Evolutionary conservation across 2,113 vertebrate genomes (phyloP).

Genomic region (Notechis scutatus): DNA sequence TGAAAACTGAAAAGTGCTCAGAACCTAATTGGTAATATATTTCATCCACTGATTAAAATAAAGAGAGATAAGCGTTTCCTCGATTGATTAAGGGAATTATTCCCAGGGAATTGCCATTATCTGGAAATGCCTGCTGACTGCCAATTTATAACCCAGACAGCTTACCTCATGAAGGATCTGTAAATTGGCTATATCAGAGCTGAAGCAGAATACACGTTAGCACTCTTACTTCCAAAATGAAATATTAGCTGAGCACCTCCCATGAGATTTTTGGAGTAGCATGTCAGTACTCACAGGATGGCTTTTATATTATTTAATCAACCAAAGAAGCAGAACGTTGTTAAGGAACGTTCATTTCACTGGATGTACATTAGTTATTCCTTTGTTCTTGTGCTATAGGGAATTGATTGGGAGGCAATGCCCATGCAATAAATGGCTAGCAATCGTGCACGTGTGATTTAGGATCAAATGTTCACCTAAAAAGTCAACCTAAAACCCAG

Average conservation of each 20-base stretch:
- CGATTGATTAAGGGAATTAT: not conserved
- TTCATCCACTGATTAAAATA: not conserved
- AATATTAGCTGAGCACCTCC: not conserved
- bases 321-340: not conserved
- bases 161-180: not conserved
- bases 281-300: not conserved
- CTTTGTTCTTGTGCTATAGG: not conserved
- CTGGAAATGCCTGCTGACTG: not conserved
- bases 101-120: not conserved
- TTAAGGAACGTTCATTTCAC: not conserved
- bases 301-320: not conserved
- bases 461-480: not conserved
- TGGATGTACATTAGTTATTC: not conserved
- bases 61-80: not conserved
- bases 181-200: not conserved
- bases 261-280: not conserved
- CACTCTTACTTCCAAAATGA: not conserved
- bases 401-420: not conserved
- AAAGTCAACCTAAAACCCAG: not conserved
- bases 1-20: not conserved
- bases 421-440: not conserved
- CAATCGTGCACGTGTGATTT: not conserved
- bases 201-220: not conserved
- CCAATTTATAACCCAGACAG: not conserved
- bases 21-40: not conserved